Evolutionary conservation across 2,888 invertebrate genomes (phyloP), one percentile per base, ranked within the genome.

Genomic region (Drosophila atripex): DNA sequence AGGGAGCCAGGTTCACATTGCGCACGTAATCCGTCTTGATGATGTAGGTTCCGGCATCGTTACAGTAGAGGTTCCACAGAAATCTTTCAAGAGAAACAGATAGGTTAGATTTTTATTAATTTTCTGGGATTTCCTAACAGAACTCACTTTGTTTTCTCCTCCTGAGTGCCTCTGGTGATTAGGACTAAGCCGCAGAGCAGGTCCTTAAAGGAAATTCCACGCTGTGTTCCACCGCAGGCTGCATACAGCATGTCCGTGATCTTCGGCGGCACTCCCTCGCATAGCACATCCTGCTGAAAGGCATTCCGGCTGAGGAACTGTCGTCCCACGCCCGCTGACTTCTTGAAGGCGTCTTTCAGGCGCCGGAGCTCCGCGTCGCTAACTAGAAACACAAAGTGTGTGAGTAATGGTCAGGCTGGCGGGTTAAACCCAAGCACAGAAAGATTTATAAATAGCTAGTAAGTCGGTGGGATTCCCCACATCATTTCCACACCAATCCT

Each of bases 341-440:
- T 94, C 90, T 97, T 97, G 91, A 97, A 97, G 50, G 97, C 96
- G 92, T 97, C 97, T 89, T 95, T 95, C 65, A 97, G 94, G 79
- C 97, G 93, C 90, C 95, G 95, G 85, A 95, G 93, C 92, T 97
- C 97, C 77, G 94, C 93, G 90, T 97, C 97, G 80, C 95, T 94
- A 91, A 97, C 97, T 97, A 66, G 0, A 51, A 6, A 41, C 2
- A 25, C 35, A 2, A 2, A 49, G n/a, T 35, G 21, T 28, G 49
- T 69, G 69, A 58, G 39, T 68, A 66, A 69, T 18, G 51, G 35
- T 39, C 58, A 55, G 30, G 30, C 12, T 1, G 61, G 8, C 8
- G 68, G 74, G 71, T 39, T 63, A 49, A 61, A n/a, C 59, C 59
- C 41, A 43, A 25, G 23, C 41, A 7, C 11, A 23, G 21, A 35